Conservation (phyloP, 2,113 vertebrate species). For the Cheirogaleus medius region DNA sequence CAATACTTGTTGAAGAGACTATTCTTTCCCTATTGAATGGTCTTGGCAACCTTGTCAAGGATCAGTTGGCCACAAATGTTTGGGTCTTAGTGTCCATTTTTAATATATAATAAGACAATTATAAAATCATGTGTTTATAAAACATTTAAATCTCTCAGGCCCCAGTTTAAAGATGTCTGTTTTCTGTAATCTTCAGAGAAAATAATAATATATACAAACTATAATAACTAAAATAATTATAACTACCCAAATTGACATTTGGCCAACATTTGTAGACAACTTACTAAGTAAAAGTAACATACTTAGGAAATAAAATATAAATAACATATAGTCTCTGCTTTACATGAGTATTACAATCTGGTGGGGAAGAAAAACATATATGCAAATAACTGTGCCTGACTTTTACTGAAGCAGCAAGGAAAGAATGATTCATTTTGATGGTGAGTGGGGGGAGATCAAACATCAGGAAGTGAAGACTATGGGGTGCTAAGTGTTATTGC, state of each 20-base stretch:
- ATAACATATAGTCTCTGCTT: neutral
- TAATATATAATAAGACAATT: conserved; percentile 2
- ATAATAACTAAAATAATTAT: neutral
- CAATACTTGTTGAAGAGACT: neutral
- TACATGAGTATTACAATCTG: neutral
- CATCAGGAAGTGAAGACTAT: neutral
- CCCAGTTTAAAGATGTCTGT: neutral
- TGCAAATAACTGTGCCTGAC: neutral
- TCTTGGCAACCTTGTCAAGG: neutral
- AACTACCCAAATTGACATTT: neutral
- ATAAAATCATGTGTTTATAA: neutral
- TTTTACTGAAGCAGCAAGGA: neutral
- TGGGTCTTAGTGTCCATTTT: conserved; percentile 3
- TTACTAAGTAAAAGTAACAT: neutral
- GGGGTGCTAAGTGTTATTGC: neutral
- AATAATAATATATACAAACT: neutral
- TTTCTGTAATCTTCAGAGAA: neutral
- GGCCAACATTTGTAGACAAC: neutral
- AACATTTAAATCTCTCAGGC: neutral
- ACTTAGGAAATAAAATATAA: neutral
- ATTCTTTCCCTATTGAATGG: neutral
- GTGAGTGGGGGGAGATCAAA: neutral
- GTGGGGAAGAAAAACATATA: neutral
- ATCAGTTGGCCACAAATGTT: neutral
- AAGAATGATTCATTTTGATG: neutral